A percentile compares a stretch with the other conserved stretches of the same genome.
These are phyloP conservation scores for Dicycla oo DNA, from an alignment of 2,888 invertebrate genomes.

Conservation along the genomic window DNA sequence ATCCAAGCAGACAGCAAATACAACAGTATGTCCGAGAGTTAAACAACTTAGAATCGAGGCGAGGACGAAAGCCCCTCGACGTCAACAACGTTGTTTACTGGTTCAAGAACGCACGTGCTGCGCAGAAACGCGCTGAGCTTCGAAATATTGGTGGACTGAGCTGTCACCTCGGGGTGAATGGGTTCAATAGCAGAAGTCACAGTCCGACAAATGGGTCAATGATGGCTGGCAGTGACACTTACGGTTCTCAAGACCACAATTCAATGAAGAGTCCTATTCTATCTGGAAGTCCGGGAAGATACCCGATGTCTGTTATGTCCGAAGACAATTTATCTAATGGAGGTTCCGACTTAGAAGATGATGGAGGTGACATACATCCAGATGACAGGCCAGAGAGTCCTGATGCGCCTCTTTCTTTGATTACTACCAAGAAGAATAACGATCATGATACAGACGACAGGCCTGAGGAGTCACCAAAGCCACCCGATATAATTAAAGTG, in stretches of 20 bases:
- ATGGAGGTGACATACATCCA: constrained; percentile 89
- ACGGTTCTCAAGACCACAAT: constrained; percentile 90
- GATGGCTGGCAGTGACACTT: constrained; percentile 91
- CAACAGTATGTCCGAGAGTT: constrained; percentile 98
- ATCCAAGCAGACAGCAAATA: constrained; percentile 99
- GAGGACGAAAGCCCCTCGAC: constrained; percentile 98
- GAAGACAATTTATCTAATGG: constrained; percentile 92
- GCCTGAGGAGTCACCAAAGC: constrained; percentile 88
- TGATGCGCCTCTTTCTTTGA: constrained; percentile 93
- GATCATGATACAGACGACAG: constrained; percentile 85
- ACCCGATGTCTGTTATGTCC: constrained; percentile 92
- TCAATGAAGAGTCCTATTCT: constrained; percentile 92
- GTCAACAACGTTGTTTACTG: constrained; percentile 99
- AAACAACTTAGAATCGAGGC: constrained; percentile 97
- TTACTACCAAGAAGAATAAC: constrained; percentile 90
- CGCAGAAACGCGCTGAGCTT: constrained; percentile 97
- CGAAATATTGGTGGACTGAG: constrained; percentile 91
- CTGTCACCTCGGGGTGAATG: constrained; percentile 91
- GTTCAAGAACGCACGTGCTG: constrained; percentile 99
- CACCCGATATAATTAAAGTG: constrained; percentile 89
- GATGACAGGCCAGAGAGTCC: constrained; percentile 92
- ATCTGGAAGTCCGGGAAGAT: constrained; percentile 89
- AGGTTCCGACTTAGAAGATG: constrained; percentile 93
- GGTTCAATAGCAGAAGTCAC: constrained; percentile 92
- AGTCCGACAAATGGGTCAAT: constrained; percentile 92